Percentiles rank a stretch among this genome's conserved stretches.
Conservation (phyloP, 2,797 vertebrate species). For the Glyptemys insculpta region DNA sequence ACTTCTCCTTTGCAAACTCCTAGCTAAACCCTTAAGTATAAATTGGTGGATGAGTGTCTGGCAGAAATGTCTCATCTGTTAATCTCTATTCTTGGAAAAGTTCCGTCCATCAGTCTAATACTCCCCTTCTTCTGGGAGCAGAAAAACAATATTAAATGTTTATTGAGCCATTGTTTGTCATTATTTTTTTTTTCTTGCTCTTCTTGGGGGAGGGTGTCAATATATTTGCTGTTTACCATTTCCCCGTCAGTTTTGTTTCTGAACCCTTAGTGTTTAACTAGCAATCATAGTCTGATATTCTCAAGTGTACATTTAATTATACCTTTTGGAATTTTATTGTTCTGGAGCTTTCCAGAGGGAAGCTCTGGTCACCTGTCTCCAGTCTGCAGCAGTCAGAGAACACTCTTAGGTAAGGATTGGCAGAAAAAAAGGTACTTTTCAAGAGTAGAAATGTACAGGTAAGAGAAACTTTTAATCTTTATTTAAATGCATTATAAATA, state of each 20-base stretch:
- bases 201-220: rapidly evolving
- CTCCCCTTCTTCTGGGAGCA: background rate
- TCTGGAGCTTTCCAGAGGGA: background rate
- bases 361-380: background rate
- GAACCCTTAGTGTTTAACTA: background rate
- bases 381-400: slow-evolving; percentile 25
- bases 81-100: background rate
- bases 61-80: background rate
- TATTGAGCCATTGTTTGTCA: background rate
- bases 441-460: background rate
- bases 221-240: background rate
- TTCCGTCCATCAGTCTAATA: background rate
- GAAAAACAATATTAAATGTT: background rate
- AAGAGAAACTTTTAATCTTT: background rate
- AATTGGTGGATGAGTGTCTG: background rate
- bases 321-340: background rate
- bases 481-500: background rate
- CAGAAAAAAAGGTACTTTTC: background rate
- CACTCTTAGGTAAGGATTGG: background rate
- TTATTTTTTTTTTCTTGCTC: rapidly evolving
- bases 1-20: background rate
- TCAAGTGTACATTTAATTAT: background rate
- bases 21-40: rapidly evolving
- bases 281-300: background rate
- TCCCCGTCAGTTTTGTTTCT: background rate